phyloP scores from a whole-genome alignment of 2,888 invertebrate genomes.

The Nysson spinosus region DNA sequence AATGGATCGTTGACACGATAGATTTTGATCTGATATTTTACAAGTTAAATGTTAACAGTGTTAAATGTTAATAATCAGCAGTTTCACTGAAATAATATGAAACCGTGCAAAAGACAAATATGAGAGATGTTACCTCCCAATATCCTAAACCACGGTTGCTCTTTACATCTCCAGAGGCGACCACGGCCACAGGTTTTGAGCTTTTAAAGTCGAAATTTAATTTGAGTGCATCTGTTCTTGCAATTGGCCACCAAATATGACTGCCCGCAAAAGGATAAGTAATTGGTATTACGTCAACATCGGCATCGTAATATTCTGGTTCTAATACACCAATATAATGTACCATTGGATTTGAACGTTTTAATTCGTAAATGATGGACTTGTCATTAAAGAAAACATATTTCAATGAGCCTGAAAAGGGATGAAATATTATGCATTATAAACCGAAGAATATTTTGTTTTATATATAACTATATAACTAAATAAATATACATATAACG shows the following conservation, averaged over 20 bases:
- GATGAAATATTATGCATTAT: background rate
- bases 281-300: slow-evolving; percentile 92
- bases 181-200: slow-evolving; percentile 88
- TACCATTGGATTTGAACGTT: slow-evolving; percentile 90
- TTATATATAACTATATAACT: background rate
- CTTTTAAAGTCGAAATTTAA: slow-evolving; percentile 93
- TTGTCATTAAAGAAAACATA: slow-evolving; percentile 96
- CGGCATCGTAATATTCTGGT: slow-evolving; percentile 90
- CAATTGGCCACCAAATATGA: slow-evolving; percentile 93
- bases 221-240: slow-evolving; percentile 85
- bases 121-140: slow-evolving; percentile 93
- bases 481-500: background rate
- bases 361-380: slow-evolving; percentile 92
- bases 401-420: slow-evolving; percentile 87
- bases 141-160: slow-evolving; percentile 87
- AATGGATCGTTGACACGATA: no score
- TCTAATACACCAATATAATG: slow-evolving; percentile 88
- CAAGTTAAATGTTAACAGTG: no score
- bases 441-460: no score
- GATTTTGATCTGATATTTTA: no score
- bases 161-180: slow-evolving; percentile 90
- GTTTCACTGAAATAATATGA: no score
- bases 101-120: no score
- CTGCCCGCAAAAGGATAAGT: slow-evolving; percentile 94
- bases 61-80: background rate